Conservation (phyloP, 2,888 invertebrate genomes). For the Pristionchus japonicus region DNA sequence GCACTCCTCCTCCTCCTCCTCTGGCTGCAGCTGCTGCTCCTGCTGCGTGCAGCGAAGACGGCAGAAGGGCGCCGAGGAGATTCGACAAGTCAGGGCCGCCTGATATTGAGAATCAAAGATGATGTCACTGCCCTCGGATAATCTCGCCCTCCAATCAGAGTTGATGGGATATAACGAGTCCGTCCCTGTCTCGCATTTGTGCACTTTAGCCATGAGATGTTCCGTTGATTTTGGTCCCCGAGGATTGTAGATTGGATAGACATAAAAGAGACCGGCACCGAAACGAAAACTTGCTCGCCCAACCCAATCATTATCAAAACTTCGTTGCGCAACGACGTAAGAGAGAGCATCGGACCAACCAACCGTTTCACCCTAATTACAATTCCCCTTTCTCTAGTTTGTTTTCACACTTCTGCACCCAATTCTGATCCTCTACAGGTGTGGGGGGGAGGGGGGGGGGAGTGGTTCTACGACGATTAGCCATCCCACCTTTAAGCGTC, state of each 20-base stretch:
- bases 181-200: background rate
- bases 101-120: background rate
- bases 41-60: background rate
- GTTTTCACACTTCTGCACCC: background rate
- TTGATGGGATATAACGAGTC: background rate
- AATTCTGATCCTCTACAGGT: background rate
- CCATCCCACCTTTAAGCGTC: background rate
- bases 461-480: background rate
- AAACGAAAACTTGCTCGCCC: background rate
- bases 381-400: background rate
- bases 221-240: background rate
- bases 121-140: background rate
- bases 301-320: background rate
- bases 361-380: background rate
- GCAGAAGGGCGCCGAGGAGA: background rate
- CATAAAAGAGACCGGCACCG: background rate
- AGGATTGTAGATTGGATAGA: constrained; percentile 4
- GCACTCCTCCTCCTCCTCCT: background rate
- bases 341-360: background rate
- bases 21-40: background rate
- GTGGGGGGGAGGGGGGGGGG: too few relatives aligned
- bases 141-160: background rate
- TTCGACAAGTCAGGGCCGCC: background rate
- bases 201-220: background rate
- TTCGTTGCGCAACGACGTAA: background rate